Evolutionary conservation across 2,113 vertebrate species (phyloP), one percentile per base, ranked within the genome.

Genomic region (Aspiorhynchus laticeps): DNA sequence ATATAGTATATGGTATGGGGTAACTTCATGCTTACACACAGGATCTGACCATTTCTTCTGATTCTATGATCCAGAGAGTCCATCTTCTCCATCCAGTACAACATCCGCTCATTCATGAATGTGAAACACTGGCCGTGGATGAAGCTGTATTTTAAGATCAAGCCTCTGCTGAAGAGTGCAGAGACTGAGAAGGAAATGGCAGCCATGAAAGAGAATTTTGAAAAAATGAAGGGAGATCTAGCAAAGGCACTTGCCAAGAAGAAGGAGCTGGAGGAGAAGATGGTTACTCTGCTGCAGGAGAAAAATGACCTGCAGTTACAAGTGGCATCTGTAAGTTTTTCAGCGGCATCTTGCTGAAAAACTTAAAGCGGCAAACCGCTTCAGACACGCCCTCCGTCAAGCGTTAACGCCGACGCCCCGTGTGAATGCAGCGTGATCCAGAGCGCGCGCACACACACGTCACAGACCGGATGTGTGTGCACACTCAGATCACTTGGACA

Each of bases 81-180:
- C 0, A 95, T 98, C 93, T 97, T 93, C 33, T 92, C 93, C 24
- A 95, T 98, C 85, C 97, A 98, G 71, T 97, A 97, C 94, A 98
- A 99, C 46, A 80, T 98, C 77, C 95, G 95, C 24, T 89, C 95
- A 88, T 96, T 96, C 92, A 95, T 95, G 94, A 95, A 95, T 90
- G 95, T 97, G 90, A 97, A 96, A 92, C 93, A 93, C 24, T 96
- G 95, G 95, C 94, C 95, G 85, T 95, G 94, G 95, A 95, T 96
- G 95, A 95, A 96, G 91, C 84, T 96, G 36, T 96, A 95, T 88
- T 96, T 95, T 86, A 95, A 93, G 84, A 95, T 96, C 31, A 96
- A 96, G 88, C 95, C 95, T 83, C 91, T 96, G 53, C 91, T 96
- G 63, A 94, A 95, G 94, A 98, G 96, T 73, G 95, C 95, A 14